Evolutionary conservation across 23 tunicate genomes (phyloP).

Genomic region (Pegea sp.): DNA sequence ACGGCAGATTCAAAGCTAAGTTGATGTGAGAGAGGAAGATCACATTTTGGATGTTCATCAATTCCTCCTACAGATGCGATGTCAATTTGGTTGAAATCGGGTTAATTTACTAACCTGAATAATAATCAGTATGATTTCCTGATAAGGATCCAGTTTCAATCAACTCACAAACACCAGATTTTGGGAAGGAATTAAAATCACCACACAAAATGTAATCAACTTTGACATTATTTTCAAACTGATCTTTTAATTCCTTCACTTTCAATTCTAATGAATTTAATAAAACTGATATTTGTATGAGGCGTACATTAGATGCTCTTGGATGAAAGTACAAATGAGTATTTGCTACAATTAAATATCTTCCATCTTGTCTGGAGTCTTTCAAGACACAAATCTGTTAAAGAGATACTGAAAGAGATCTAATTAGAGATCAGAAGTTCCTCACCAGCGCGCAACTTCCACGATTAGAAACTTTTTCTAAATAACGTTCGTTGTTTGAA

Average conservation of each 20-base stretch:
- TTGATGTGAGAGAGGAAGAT: slow-evolving; percentile 15
- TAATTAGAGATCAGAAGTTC: no score
- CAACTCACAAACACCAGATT: slow-evolving; percentile 27
- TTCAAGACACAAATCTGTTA: no score
- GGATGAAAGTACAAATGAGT: slow-evolving; percentile 97
- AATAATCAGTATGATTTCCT: slow-evolving; percentile 76
- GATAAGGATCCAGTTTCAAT: slow-evolving; percentile 23
- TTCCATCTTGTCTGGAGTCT: not conserved
- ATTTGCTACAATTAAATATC: slow-evolving; percentile 29
- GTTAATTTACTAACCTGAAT: slow-evolving; percentile 56
- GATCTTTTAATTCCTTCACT: not conserved
- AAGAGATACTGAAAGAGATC: no score
- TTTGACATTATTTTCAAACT: no score
- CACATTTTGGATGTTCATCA: slow-evolving; percentile 4
- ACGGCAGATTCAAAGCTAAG: slow-evolving; percentile 23
- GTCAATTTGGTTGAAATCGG: no score
- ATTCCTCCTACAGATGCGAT: slow-evolving; percentile 5
- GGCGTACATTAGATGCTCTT: slow-evolving; percentile 42
- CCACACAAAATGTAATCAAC: slow-evolving; percentile 43
- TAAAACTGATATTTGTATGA: slow-evolving; percentile 22
- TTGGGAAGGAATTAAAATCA: slow-evolving; percentile 58
- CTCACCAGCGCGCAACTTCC: no score
- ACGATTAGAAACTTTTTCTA: no score
- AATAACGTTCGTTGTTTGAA: no score
- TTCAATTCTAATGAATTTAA: not conserved